phyloP scores from a whole-genome alignment of 2,797 vertebrate species.

The Siniperca obscura region DNA sequence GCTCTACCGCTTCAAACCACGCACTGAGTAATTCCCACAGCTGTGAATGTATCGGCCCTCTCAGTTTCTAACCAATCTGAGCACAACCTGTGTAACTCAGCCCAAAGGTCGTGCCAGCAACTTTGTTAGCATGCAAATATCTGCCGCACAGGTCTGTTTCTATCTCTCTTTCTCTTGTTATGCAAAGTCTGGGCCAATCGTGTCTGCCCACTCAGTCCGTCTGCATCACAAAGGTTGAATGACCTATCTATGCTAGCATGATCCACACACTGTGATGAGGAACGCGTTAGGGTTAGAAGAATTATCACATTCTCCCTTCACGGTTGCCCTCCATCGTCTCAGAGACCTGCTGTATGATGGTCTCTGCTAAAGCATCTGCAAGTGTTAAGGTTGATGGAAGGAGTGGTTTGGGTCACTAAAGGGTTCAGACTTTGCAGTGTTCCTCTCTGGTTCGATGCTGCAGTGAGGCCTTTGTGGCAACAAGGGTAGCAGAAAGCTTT shows the following conservation, averaged over 20 bases:
- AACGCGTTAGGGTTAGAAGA: slow-evolving; percentile 34
- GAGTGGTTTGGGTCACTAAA: slow-evolving; percentile 69
- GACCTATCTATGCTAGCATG: slow-evolving; percentile 77
- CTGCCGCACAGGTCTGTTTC: slow-evolving; percentile 57
- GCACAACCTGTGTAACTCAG: slow-evolving; percentile 64
- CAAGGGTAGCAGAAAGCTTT: slow-evolving; percentile 83
- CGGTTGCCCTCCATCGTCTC: slow-evolving; percentile 36
- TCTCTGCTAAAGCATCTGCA: not conserved
- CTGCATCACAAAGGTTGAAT: slow-evolving; percentile 55
- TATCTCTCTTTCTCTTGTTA: slow-evolving; percentile 57
- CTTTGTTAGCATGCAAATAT: slow-evolving; percentile 50
- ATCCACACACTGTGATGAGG: slow-evolving; percentile 83
- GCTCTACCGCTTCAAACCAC: slow-evolving; percentile 54
- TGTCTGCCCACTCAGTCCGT: slow-evolving; percentile 45
- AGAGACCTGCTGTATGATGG: not conserved
- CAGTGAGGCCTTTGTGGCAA: slow-evolving; percentile 65
- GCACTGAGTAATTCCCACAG: slow-evolving; percentile 61
- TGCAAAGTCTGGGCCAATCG: slow-evolving; percentile 65
- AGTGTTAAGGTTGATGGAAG: not conserved
- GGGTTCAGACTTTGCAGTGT: slow-evolving; percentile 27
- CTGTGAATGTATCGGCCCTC: slow-evolving; percentile 74
- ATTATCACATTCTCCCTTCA: slow-evolving; percentile 17
- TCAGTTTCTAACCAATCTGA: slow-evolving; percentile 55
- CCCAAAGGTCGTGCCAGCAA: slow-evolving; percentile 55
- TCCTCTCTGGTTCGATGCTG: slow-evolving; percentile 38